A percentile compares a stretch with the other conserved stretches of the same genome.
These are phyloP conservation scores for Bufo bufo DNA, from an alignment of 2,113 vertebrate species.

Conservation along the genomic window DNA sequence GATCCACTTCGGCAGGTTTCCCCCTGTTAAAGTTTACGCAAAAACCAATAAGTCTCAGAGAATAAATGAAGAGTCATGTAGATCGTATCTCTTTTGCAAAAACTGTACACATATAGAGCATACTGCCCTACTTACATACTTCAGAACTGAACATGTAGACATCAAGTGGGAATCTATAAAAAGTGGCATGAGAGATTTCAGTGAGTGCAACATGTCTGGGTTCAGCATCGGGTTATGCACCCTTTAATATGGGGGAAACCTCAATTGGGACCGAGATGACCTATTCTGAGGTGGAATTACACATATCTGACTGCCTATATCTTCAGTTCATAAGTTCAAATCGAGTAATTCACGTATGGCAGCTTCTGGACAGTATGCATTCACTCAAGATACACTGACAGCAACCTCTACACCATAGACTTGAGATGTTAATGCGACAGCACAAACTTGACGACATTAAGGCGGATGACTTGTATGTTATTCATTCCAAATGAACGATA, in stretches of 20 bases:
- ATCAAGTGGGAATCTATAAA: neutral
- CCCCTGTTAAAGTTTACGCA: conserved; percentile 70
- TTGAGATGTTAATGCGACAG: conserved; percentile 70
- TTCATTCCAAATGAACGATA: conserved; percentile 60
- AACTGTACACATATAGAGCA: neutral
- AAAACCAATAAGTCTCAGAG: conserved; percentile 20
- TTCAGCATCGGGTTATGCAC: conserved; percentile 2
- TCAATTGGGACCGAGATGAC: neutral
- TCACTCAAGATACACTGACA: conserved; percentile 63
- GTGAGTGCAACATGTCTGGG: neutral
- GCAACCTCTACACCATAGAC: conserved; percentile 50
- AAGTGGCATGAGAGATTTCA: conserved; percentile 22
- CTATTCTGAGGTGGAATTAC: neutral
- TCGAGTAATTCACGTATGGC: conserved; percentile 56
- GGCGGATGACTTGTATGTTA: conserved; percentile 72
- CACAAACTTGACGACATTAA: conserved; percentile 69
- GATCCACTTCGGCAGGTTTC: conserved; percentile 74
- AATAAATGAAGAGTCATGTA: neutral
- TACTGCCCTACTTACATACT: conserved; percentile 19
- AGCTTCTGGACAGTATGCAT: conserved; percentile 53
- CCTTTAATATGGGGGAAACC: neutral
- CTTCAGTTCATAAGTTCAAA: conserved; percentile 52
- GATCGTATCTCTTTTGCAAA: neutral
- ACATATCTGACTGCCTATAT: conserved; percentile 2
- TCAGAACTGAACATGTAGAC: conserved; percentile 41